Evolutionary conservation across 2,888 invertebrate species (phyloP).

Genomic region (Theodoxus fluviatilis): DNA sequence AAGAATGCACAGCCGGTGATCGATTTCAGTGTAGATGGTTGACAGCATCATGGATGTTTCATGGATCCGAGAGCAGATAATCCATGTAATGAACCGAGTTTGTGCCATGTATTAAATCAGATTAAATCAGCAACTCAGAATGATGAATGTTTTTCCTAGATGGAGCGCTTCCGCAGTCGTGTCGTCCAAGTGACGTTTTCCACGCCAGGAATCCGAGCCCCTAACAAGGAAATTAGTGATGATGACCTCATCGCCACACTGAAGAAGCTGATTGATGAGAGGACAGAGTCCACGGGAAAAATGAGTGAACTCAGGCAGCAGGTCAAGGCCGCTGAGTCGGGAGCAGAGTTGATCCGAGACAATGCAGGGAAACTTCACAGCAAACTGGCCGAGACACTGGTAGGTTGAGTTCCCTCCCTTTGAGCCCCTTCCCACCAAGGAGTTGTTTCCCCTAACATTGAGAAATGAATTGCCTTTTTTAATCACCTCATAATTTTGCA

Average conservation of each 20-base stretch:
- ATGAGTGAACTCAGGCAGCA: constrained; percentile 53
- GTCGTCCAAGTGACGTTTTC: constrained; percentile 61
- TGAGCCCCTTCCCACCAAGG: too few species aligned
- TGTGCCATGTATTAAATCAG: neutral
- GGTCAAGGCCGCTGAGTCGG: constrained; percentile 43
- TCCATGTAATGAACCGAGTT: too few species aligned
- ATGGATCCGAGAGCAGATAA: too few species aligned
- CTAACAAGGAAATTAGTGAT: constrained; percentile 58
- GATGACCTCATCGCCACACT: constrained; percentile 58
- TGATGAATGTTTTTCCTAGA: constrained; percentile 39
- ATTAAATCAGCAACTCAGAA: neutral
- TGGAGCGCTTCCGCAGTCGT: constrained; percentile 61
- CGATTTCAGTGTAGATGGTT: too few species aligned
- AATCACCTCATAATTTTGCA: too few species aligned
- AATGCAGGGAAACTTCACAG: constrained; percentile 51
- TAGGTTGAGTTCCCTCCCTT: constrained; percentile 42
- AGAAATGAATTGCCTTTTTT: too few species aligned
- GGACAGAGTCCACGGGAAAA: constrained; percentile 46
- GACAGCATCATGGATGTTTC: too few species aligned
- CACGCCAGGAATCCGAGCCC: constrained; percentile 57
- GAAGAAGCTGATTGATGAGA: constrained; percentile 56
- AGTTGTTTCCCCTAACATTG: too few species aligned
- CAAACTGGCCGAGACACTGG: constrained; percentile 49
- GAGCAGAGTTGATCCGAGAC: constrained; percentile 47
- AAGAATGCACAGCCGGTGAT: neutral